Evolutionary conservation across 2,888 invertebrate species (phyloP).

Genomic region (Masnerella sp.): DNA sequence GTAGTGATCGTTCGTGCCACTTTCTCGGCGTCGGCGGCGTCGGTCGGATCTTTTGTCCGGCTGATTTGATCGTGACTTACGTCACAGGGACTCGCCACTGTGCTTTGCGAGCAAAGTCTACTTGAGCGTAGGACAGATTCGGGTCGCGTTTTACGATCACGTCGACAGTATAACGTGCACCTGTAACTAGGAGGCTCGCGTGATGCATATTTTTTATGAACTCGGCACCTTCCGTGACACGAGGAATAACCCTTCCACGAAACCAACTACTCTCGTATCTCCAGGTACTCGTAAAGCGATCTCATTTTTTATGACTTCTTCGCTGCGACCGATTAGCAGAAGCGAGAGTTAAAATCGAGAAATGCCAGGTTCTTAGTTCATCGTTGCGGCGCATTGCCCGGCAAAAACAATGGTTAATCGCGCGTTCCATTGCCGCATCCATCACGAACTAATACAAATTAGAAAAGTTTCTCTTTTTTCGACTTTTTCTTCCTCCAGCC

Average conservation of each 20-base stretch:
- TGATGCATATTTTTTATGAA: slow-evolving; percentile 73
- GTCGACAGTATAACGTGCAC: slow-evolving; percentile 63
- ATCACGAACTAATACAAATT: slow-evolving; percentile 51
- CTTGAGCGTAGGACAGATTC: slow-evolving; percentile 70
- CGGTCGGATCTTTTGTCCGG: slow-evolving; percentile 45
- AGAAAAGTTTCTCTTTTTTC: slow-evolving; percentile 31
- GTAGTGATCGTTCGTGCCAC: slow-evolving; percentile 19
- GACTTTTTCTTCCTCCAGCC: not conserved
- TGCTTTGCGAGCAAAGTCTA: slow-evolving; percentile 39
- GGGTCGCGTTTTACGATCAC: slow-evolving; percentile 72
- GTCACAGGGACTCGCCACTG: slow-evolving; percentile 36
- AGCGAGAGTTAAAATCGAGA: slow-evolving; percentile 68
- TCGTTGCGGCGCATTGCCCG: slow-evolving; percentile 28
- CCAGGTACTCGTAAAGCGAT: slow-evolving; percentile 75
- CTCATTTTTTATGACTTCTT: slow-evolving; percentile 73
- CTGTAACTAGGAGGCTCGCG: slow-evolving; percentile 69
- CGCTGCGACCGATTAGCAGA: slow-evolving; percentile 71
- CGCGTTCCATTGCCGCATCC: slow-evolving; percentile 43
- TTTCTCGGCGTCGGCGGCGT: slow-evolving; percentile 30
- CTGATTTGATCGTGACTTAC: slow-evolving; percentile 56
- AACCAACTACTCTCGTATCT: slow-evolving; percentile 72
- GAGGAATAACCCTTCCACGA: slow-evolving; percentile 73
- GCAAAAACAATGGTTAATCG: slow-evolving; percentile 53
- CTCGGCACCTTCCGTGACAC: slow-evolving; percentile 75
- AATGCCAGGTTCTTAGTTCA: slow-evolving; percentile 56